Base-by-base conservation (phyloP, 2,797 vertebrate species). In the Aldrovandia affinis region DNA sequence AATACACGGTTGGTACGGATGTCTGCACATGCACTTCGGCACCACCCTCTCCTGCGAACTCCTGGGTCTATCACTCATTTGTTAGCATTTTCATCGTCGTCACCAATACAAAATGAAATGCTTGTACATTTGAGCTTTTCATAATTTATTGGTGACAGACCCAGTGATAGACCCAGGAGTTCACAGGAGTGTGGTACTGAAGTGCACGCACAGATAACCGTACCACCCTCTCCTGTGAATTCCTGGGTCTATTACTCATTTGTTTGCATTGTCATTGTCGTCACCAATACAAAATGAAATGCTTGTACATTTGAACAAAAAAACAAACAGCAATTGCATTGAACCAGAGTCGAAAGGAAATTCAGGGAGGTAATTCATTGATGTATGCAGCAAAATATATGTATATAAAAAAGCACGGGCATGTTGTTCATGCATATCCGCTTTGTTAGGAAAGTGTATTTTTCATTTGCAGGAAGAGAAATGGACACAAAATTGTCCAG, bases 401-500 rank as follows among this genome's bases (percentile, higher is more conserved):
- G 6, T 73, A 39, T 39, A 39, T n/a, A 50, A 80, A 80, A 44
- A 80, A 20, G 57, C 81, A 25, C 42, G 50, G 9, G 33, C 30
- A 20, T 3, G n/a, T 65, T 2, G 42, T 42, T 50, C 81, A 50
- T 63, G 42, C 2, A 42, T 59, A 59, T 61, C 22, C 54, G 61
- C 36, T 57, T 18, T 39, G 55, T 10, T 30, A 42, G 10, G 36
- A 81, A 57, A 59, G 50, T 9, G 28, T 14, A 39, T 61, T 61
- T 81, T 57, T 33, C n/a, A 61, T 84, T 70, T 80, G 54, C 44
- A 55, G 14, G 47, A n/a, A 65, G n/a, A 33, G 28, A 36, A 78
- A 39, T 54, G 18, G 28, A 44, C 61, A 68, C 39, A 89, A 88
- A 93, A 90, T 87, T 86, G 90, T 88, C 92, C 89, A 90, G 91